A percentile compares a stretch with the other conserved stretches of the same genome.
Evolutionary conservation across 2,113 vertebrate genomes (phyloP).

Genomic region (Laticauda colubrina): DNA sequence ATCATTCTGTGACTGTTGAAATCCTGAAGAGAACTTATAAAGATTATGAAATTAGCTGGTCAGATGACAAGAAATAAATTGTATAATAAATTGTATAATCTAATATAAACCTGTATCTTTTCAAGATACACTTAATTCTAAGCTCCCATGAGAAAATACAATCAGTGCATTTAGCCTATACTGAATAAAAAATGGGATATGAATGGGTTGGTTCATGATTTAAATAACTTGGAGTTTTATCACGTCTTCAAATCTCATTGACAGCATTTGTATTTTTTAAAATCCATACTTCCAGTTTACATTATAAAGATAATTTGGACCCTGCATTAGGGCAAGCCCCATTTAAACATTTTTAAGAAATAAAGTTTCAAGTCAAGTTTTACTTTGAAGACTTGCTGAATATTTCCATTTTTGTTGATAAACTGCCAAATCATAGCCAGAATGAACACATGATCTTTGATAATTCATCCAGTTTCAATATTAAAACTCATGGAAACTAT

Average conservation of each 20-base stretch:
- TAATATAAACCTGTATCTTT: background rate
- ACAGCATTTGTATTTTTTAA: background rate
- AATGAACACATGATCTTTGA: background rate
- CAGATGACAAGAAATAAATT: constrained; percentile 77
- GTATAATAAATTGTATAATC: constrained; percentile 50
- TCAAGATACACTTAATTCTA: background rate
- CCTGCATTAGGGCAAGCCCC: background rate
- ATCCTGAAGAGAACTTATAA: constrained; percentile 78
- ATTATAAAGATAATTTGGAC: background rate
- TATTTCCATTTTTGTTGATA: background rate
- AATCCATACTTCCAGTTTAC: background rate
- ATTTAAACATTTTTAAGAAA: background rate
- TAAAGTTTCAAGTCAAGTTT: background rate
- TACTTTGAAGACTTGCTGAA: background rate
- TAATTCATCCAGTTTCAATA: background rate
- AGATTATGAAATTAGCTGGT: constrained; percentile 84
- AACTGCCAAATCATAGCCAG: background rate
- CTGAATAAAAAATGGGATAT: constrained; percentile 7
- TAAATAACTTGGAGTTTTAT: background rate
- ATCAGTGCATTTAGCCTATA: background rate
- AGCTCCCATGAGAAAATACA: background rate
- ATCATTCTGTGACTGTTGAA: constrained; percentile 80
- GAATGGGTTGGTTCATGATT: background rate
- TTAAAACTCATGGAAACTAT: background rate
- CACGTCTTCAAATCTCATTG: background rate